Evolutionary conservation across 2,113 vertebrate species (phyloP), one percentile per base, ranked within the genome.

Genomic region (Bubo scandiacus): DNA sequence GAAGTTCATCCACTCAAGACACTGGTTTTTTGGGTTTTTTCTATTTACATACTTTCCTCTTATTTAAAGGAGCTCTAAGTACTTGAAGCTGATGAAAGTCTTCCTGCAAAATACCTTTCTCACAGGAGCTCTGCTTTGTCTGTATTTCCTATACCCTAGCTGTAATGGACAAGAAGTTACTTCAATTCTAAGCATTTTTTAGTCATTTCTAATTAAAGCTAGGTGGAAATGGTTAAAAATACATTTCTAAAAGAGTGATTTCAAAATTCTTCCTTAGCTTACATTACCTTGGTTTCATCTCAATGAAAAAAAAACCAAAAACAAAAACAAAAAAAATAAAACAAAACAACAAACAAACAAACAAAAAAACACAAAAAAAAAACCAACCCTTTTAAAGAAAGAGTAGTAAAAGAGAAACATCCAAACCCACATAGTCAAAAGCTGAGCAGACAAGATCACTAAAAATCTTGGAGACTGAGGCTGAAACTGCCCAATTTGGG

Each of bases 71-170:
- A 57, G 5, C 9, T 85, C 6, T n/a, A 63, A 71, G 71, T 49
- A 52, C 23, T 4, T 27, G 7, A 67, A 90, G 47, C 12, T 63
- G 30, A 36, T 63, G 2, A 34, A 92, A 86, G 36, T 27, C 23
- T n/a, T 81, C 29, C 36, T 58, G 36, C 27, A 80, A 25, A 15
- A 59, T 4, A 36, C 42, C 5, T 36, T 77, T 65, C 52, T 65
- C 36, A 54, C 9, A 25, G 42, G 58, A 91, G 25, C 55, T 73
- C 14, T 9, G 6, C 45, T 86, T 23, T 79, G 29, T 22, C 47
- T 70, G 2, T 12, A 7, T 58, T 81, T 88, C n/a, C 55, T 51
- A 30, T 0, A 29, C 10, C 12, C 0, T 0, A 47, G 21, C 15
- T 73, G 12, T 4, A 86, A 40, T 5, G 15, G 29, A 13, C 34